Conservation (phyloP, 2,113 vertebrate species). For the Pseudonaja textilis region DNA sequence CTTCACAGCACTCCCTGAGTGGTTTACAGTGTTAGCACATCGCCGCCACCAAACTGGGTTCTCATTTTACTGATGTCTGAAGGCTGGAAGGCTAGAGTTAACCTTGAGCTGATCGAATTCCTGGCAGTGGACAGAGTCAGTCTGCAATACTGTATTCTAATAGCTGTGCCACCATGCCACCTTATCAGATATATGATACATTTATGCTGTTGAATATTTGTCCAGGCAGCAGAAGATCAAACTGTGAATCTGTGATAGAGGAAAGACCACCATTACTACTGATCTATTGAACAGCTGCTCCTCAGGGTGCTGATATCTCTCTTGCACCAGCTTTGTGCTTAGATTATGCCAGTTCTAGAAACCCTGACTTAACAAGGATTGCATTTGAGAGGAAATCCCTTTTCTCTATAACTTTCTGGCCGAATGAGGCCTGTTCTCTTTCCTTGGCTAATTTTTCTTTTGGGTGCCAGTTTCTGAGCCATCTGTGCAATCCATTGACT, state of each 20-base stretch:
- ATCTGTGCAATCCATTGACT: neutral
- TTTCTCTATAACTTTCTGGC: neutral
- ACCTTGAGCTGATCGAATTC: neutral
- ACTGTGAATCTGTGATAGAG: neutral
- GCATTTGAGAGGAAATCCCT: conserved; percentile 2
- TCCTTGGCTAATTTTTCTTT: conserved; percentile 10
- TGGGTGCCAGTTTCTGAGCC: neutral
- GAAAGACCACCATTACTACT: neutral
- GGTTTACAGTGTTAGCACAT: neutral
- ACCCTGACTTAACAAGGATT: neutral
- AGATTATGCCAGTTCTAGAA: neutral
- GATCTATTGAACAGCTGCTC: neutral
- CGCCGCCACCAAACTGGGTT: neutral
- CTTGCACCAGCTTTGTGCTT: neutral
- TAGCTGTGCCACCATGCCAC: conserved; percentile 27
- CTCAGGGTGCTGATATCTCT: neutral
- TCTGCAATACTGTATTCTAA: neutral
- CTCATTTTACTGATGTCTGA: neutral
- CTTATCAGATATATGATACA: neutral
- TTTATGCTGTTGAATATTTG: neutral
- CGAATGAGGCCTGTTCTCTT: neutral
- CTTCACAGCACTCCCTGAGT: too few species aligned
- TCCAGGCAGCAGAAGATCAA: conserved; percentile 32
- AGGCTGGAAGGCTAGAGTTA: neutral
- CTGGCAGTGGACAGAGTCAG: neutral